Evolutionary conservation across 2,113 vertebrate species (phyloP), one percentile per base, ranked within the genome.

Genomic region (Plectropomus leopardus): DNA sequence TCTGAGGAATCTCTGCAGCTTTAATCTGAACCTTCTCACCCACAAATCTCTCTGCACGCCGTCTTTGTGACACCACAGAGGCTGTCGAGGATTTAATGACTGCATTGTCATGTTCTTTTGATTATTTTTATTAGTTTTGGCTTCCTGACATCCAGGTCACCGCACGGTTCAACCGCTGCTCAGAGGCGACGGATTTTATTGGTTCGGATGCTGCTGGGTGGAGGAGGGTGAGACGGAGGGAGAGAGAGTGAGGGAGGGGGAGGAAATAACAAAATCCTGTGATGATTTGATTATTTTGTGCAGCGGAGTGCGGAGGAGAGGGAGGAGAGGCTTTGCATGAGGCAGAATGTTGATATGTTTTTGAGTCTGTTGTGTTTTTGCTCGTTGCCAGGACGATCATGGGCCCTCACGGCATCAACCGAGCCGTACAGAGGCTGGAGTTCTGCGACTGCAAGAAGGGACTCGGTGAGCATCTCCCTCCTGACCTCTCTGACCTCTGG

Each of bases 361-460:
- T 11, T 84, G 77, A 89, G 10, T 45, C 48, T 21, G 24, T 54
- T 75, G 50, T 78, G 58, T 71, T 64, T 73, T 45, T 51, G 21
- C 58, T 65, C 32, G 48, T 80, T 89, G 42, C 71, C 87, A 97
- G 97, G 96, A 96, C 92, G 10, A 95, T 96, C 81, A 97, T 97
- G 96, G 95, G 96, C 34, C 96, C 96, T 1, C 95, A 96, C 21
- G 96, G 96, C 86, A 95, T 95, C 88, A 95, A 93, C 81, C 95
- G 96, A 78, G 91, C 95, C 36, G 95, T 97, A 28, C 96, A 95
- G 61, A 94, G 93, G 80, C 54, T 97, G 82, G 95, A 95, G 54
- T 96, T 97, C 82, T 93, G 94, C 6, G 94, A 97, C 64, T 97
- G 96, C 84, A 94, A 91, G 68, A 94, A 95, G 65, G 96, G 97